Base-by-base conservation (phyloP, 2,113 vertebrate species). In the Hemiscyllium ocellatum region DNA sequence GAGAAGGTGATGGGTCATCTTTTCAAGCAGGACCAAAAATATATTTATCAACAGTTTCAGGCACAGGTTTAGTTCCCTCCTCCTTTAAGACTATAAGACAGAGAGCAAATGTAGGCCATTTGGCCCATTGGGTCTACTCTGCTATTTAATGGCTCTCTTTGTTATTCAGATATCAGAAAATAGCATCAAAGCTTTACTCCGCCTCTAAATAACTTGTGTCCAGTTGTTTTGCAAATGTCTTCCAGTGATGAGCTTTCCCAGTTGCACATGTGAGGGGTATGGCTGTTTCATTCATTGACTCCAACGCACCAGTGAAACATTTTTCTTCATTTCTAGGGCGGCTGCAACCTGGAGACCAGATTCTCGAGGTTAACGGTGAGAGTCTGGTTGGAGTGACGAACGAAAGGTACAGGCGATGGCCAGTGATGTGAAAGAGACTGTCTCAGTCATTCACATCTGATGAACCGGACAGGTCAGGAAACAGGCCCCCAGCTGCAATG, bases 361-460 rank as follows among this genome's bases (percentile, higher is more conserved):
- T 99, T 96, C 96, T 99, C 96, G 98, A 99, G 96, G 98, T 99
- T 96, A 99, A 99, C 0, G 98, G 98, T 56, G 98, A 98, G 76
- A 98, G 97, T 96, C 96, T 99, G 80, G 97, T 98, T 65, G 98
- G 98, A 94, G 98, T 98, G 69, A 98, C 98, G 13, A 99, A 98
- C 0, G 98, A 99, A 96, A 98, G 98, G 98, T 99, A 52, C 29
- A 50, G 47, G 65, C 42, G 33, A 19, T 5, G 66, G 0, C 72
- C 10, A 33, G 1, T 47, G 15, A 52, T 52, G 78, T 29, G 8
- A 80, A 61, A 85, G 33, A 24, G 70, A 50, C 29, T 76, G 76
- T 78, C 22, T 56, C 61, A 8, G 52, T 12, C 17, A 56, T 33
- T n/a, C 37, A 65, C 22, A 91, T 19, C 52, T 61, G 26, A 20